Percentiles rank a stretch among this genome's conserved stretches.
Conservation (phyloP, 2,797 vertebrate genomes). For the Lemur catta region DNA sequence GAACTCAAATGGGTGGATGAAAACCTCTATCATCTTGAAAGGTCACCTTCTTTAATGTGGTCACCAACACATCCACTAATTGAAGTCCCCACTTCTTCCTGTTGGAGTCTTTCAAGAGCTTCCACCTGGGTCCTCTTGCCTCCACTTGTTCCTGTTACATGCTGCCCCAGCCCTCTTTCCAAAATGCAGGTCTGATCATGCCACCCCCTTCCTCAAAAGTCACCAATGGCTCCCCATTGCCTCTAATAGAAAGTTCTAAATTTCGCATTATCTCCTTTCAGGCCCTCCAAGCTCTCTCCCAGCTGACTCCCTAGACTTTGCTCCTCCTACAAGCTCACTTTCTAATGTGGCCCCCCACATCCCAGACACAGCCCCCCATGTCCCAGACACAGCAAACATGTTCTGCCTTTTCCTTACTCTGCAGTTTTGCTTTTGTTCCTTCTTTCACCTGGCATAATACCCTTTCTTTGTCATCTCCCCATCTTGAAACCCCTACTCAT, state of each 20-base stretch:
- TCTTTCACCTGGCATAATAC: neutral
- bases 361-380: neutral
- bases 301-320: too few species aligned
- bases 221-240: neutral
- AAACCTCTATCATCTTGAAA: neutral
- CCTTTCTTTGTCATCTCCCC: neutral
- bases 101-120: neutral
- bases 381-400: neutral
- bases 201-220: neutral
- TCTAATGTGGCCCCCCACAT: rapidly evolving
- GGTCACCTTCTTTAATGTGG: neutral
- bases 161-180: neutral
- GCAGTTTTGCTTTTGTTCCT: neutral
- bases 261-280: neutral
- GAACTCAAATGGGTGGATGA: neutral
- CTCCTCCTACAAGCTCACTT: neutral
- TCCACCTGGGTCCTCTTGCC: neutral
- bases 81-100: neutral
- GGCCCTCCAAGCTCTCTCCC: neutral
- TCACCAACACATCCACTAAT: neutral
- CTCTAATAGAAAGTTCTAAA: neutral
- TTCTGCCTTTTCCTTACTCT: neutral
- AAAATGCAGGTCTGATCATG: neutral
- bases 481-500: neutral
- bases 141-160: neutral